Evolutionary conservation across 1,140 invertebrate genomes (phyloP).

Genomic region (Bilobella aurantiaca): DNA sequence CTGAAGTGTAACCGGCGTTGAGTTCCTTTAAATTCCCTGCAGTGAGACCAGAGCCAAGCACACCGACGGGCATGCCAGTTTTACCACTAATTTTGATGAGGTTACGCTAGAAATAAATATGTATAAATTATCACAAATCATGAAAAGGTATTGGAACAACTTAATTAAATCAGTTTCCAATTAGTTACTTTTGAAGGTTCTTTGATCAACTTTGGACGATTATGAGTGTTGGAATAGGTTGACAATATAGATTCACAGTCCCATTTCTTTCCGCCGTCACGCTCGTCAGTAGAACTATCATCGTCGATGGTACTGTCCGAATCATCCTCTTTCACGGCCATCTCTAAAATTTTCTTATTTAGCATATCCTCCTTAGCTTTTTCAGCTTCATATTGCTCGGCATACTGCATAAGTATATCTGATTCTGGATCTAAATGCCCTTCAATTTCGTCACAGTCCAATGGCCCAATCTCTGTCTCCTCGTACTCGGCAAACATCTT

Average conservation of each 20-base stretch:
- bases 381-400: conserved; percentile 48
- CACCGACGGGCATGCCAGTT: too few species aligned
- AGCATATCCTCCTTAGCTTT: conserved; percentile 31
- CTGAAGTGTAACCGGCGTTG: too few species aligned
- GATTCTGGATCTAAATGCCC: conserved; percentile 59
- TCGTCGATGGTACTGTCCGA: conserved; percentile 50
- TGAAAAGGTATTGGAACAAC: too few species aligned
- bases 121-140: too few species aligned
- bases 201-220: conserved; percentile 76
- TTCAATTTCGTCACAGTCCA: conserved; percentile 82
- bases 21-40: too few species aligned
- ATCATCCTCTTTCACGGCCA: conserved; percentile 47
- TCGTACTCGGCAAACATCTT: conserved; percentile 77
- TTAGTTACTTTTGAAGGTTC: conserved; percentile 54
- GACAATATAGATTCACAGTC: conserved; percentile 87
- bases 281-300: conserved; percentile 42
- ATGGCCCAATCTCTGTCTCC: conserved; percentile 75
- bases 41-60: too few species aligned
- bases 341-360: conserved; percentile 35
- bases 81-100: too few species aligned
- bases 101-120: conserved; percentile 27
- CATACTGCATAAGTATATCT: conserved; percentile 50
- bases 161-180: conserved; percentile 9
- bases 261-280: conserved; percentile 63
- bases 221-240: conserved; percentile 80